Percentiles rank a stretch among this genome's conserved stretches.
Evolutionary conservation across 2,797 vertebrate species (phyloP).

Genomic region (Xenops minutus): DNA sequence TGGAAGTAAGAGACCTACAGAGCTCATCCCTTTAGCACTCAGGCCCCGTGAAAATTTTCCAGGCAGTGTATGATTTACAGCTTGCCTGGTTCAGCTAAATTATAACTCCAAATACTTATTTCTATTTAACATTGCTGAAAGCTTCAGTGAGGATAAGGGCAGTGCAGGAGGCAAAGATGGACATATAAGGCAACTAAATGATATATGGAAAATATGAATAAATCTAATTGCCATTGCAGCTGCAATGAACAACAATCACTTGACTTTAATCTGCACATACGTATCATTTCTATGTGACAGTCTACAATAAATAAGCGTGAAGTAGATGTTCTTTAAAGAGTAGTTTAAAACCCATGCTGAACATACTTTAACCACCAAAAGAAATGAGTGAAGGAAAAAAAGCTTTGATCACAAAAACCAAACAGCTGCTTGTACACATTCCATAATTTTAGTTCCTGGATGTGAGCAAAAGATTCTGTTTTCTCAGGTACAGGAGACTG

Average conservation of each 20-base stretch:
- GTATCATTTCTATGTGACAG: constrained; percentile 3
- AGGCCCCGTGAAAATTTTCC: neutral
- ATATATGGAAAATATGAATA: constrained; percentile 61
- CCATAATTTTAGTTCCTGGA: neutral
- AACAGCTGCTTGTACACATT: neutral
- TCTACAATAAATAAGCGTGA: constrained; percentile 6
- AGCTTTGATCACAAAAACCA: neutral
- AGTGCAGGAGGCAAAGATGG: constrained; percentile 38
- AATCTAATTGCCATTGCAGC: constrained; percentile 20
- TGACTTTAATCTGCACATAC: constrained; percentile 15
- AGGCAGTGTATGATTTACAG: neutral
- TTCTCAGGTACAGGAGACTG: neutral
- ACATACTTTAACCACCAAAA: neutral
- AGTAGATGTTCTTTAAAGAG: neutral
- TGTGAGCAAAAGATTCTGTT: neutral
- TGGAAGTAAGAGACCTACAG: neutral
- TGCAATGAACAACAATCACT: constrained; percentile 25
- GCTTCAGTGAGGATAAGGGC: neutral
- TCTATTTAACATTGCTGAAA: neutral
- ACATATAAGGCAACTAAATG: constrained; percentile 47
- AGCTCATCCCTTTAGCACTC: neutral
- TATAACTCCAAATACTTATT: neutral
- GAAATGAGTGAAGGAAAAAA: neutral
- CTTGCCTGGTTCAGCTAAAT: neutral
- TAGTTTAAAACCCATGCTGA: neutral